Percentiles rank a stretch among this genome's conserved stretches.
These are phyloP conservation scores for Agrenia bidenticulata DNA, from an alignment of 2,888 invertebrate species.

Conservation along the genomic window DNA sequence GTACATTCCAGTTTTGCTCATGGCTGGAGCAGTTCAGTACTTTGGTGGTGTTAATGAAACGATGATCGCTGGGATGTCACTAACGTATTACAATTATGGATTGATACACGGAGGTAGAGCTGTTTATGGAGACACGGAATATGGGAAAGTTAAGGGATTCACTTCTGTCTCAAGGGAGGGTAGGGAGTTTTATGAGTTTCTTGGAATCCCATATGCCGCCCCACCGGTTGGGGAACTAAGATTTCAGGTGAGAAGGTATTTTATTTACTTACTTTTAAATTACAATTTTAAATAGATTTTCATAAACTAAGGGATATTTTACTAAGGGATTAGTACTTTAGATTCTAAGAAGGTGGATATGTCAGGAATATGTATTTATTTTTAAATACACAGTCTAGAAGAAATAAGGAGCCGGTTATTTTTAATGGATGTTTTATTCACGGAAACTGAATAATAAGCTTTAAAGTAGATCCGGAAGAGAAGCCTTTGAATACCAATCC, in stretches of 20 bases:
- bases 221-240: conserved; percentile 27
- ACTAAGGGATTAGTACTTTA: no score
- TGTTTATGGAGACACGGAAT: conserved; percentile 35
- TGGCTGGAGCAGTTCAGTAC: conserved; percentile 30
- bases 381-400: no score
- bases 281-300: no score
- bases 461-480: no score
- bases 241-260: conserved; percentile 33
- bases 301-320: no score
- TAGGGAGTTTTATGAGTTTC: conserved; percentile 35
- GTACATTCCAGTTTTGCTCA: conserved; percentile 31
- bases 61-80: conserved; percentile 32
- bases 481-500: no score
- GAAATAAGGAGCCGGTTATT: no score
- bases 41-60: conserved; percentile 41
- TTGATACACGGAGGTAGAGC: conserved; percentile 24
- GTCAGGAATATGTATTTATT: no score
- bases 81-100: conserved; percentile 32
- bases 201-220: conserved; percentile 28
- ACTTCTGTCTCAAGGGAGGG: conserved; percentile 38
- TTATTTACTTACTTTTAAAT: no score
- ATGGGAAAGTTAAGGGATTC: conserved; percentile 40
- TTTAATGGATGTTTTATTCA: no score
- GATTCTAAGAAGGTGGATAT: no score
- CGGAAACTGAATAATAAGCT: no score